Evolutionary conservation across 2,888 invertebrate species (phyloP).

Genomic region (Eristalis arbustorum): DNA sequence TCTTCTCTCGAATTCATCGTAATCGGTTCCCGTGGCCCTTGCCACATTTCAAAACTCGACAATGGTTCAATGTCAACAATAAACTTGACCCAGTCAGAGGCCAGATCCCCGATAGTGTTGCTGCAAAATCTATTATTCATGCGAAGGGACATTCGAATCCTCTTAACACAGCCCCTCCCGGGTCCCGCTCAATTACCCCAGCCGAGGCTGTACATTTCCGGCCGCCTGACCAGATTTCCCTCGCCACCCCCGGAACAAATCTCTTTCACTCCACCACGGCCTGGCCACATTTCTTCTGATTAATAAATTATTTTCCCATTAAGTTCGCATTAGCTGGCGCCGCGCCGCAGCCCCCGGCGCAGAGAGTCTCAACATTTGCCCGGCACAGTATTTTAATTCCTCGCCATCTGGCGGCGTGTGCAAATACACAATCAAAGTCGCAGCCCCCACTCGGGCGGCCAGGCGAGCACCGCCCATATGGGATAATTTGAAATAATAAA

Average conservation of each 20-base stretch:
- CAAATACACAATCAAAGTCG: slow-evolving; percentile 52
- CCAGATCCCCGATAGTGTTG: not conserved
- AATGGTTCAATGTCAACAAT: not conserved
- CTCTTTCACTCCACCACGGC: not conserved
- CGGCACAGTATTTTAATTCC: slow-evolving; percentile 56
- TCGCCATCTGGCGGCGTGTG: slow-evolving; percentile 42
- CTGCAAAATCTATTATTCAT: not conserved
- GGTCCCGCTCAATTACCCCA: not conserved
- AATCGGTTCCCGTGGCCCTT: not conserved
- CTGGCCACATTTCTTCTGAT: slow-evolving; percentile 15
- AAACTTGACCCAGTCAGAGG: not conserved
- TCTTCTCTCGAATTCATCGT: not conserved
- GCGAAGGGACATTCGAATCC: not conserved
- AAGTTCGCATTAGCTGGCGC: slow-evolving; percentile 46
- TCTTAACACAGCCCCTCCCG: not conserved
- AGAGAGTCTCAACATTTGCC: slow-evolving; percentile 10
- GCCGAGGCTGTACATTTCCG: not conserved
- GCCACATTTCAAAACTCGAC: not conserved
- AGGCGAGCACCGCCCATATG: slow-evolving; percentile 4
- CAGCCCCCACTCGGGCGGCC: slow-evolving; percentile 27
- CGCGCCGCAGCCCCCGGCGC: not conserved
- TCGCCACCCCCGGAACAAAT: not conserved
- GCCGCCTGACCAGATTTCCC: not conserved
- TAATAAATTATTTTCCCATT: slow-evolving; percentile 64
- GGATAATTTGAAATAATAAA: slow-evolving; percentile 68